Evolutionary conservation across 2,797 vertebrate species (phyloP), one percentile per base, ranked within the genome.

Genomic region (Uromys caudimaculatus): DNA sequence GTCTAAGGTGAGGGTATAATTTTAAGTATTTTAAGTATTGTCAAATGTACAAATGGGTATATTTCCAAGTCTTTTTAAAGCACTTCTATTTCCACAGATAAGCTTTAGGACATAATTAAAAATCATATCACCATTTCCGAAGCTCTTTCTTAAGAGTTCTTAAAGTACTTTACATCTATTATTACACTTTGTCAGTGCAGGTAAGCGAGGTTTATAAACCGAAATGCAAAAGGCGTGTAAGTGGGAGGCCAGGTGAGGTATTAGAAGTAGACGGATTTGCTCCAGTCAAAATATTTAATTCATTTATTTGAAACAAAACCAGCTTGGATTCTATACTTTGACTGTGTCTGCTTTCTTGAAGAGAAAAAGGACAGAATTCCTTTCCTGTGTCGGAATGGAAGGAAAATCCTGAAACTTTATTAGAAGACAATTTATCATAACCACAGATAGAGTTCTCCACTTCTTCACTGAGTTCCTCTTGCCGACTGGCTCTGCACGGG

Each of bases 231-330:
- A 73, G 81, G 94, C 1, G 0, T 56, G 52, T 60, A 91, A 71
- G 93, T 75, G 84, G 93, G 87, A 95, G 90, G 41, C 89, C 93
- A 97, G 83, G 96, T 96, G 93, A 96, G 78, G 54, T 60, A 96
- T 89, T 77, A 94, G 79, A 93, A 96, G 79, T 19, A 90, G 83
- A 90, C 77, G 47, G 90, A 96, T 91, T 95, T 97, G 71, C 38
- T 95, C 77, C 94, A 95, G 93, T 97, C 97, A 98, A 97, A 96
- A 97, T 94, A 96, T 94, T 96, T 95, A 92, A 88, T 85, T 94
- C 85, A 92, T 84, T 83, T 96, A 38, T 96, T 67, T 93, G 95
- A 95, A 91, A 95, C 83, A 96, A 69, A 93, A 95, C 91, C 41
- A 67, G 47, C 82, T 97, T 75, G 67, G 87, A 76, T 89, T 76